Evolutionary conservation across 2,888 invertebrate species (phyloP).

Genomic region (Eledone cirrhosa): DNA sequence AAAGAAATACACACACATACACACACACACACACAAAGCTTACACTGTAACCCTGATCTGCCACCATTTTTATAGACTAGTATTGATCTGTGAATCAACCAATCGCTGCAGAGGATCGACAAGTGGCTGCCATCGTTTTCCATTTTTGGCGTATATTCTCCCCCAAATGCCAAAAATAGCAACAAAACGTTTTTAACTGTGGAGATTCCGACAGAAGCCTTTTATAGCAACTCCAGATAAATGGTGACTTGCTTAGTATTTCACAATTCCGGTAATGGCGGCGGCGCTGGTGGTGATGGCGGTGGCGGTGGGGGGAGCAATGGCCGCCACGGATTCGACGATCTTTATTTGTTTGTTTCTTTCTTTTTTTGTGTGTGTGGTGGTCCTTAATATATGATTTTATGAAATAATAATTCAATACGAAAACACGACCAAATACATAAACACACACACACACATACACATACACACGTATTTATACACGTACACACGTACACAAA

Average conservation of each 20-base stretch:
- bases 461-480: no score
- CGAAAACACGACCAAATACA: no score
- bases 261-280: no score
- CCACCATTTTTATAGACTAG: background rate
- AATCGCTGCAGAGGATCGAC: background rate
- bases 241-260: constrained; percentile 24
- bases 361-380: no score
- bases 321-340: no score
- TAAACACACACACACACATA: no score
- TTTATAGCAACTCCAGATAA: constrained; percentile 25
- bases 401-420: no score
- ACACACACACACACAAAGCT: background rate
- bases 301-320: no score
- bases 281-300: no score
- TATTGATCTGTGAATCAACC: constrained; percentile 1
- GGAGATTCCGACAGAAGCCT: constrained; percentile 20
- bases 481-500: no score
- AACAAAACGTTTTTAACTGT: constrained; percentile 24
- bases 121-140: constrained; percentile 15
- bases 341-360: no score
- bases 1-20: background rate
- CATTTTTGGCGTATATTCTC: constrained; percentile 8
- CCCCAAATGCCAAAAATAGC: constrained; percentile 24
- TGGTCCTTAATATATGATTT: no score
- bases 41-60: constrained; percentile 8